Evolutionary conservation across 2,113 vertebrate species (phyloP).

Genomic region (Aptenodytes forsteri): DNA sequence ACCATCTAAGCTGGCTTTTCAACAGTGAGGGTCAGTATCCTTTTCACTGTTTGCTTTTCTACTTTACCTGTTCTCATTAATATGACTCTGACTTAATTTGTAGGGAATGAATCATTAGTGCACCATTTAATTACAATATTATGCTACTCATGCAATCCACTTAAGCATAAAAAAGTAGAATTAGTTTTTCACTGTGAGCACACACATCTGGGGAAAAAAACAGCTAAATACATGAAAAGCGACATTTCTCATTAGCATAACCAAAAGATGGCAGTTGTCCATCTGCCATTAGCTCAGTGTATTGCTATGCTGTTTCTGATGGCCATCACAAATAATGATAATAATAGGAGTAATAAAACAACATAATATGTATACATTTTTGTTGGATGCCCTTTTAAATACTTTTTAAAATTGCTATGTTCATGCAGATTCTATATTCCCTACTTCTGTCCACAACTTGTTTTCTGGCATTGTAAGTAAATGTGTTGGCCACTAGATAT

Average conservation of each 20-base stretch:
- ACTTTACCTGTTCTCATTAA: constrained; percentile 30
- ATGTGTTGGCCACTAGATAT: constrained; percentile 39
- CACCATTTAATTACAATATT: constrained; percentile 31
- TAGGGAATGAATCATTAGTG: constrained; percentile 11
- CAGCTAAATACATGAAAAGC: constrained; percentile 1
- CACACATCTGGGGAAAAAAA: constrained; percentile 40
- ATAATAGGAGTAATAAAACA: constrained; percentile 30
- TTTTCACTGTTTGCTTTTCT: not conserved
- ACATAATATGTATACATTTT: not conserved
- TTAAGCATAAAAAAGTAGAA: constrained; percentile 39
- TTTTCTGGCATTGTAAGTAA: constrained; percentile 64
- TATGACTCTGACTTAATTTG: constrained; percentile 15
- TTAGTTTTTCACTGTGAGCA: not conserved
- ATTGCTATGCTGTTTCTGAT: constrained; percentile 50
- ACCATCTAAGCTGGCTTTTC: not conserved
- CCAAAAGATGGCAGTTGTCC: constrained; percentile 54
- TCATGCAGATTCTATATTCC: constrained; percentile 27
- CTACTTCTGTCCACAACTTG: not conserved
- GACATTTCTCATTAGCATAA: constrained; percentile 61
- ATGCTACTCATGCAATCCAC: not conserved
- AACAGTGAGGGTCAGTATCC: not conserved
- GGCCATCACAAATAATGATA: constrained; percentile 32
- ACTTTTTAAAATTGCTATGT: constrained; percentile 7
- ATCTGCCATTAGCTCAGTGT: constrained; percentile 51
- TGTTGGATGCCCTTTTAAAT: constrained; percentile 20